phyloP scores from a whole-genome alignment of 2,888 invertebrate species.

The Lasius fuliginosus region DNA sequence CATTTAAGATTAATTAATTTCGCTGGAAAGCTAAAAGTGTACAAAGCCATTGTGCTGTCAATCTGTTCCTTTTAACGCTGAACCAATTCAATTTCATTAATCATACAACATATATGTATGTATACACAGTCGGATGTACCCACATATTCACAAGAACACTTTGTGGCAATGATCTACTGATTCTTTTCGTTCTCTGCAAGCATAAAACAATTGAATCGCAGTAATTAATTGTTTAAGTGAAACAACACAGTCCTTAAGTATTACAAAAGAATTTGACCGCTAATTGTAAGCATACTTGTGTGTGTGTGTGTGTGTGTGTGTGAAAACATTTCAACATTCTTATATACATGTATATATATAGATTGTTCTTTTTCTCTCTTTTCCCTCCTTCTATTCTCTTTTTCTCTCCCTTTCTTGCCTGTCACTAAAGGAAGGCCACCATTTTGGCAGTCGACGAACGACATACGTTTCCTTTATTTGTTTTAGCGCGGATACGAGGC shows the following conservation, averaged over 20 bases:
- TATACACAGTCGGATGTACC: neutral
- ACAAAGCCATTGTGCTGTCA: neutral
- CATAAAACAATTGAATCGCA: neutral
- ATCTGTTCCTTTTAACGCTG: slow-evolving; percentile 1
- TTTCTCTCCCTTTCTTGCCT: neutral
- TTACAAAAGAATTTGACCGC: neutral
- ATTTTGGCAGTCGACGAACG: slow-evolving; percentile 46
- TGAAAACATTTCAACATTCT: neutral
- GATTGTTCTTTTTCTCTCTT: neutral
- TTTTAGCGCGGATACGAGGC: slow-evolving; percentile 62
- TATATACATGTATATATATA: neutral
- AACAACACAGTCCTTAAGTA: neutral
- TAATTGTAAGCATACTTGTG: neutral
- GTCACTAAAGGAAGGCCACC: neutral
- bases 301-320: neutral
- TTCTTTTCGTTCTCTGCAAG: neutral
- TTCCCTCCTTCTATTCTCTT: neutral
- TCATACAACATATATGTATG: neutral
- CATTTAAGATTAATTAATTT: slow-evolving; percentile 31
- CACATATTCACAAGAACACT: neutral
- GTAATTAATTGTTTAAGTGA: neutral
- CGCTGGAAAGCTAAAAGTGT: neutral
- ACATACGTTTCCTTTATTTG: slow-evolving; percentile 68
- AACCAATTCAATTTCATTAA: slow-evolving; percentile 36
- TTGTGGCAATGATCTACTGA: neutral